These are phyloP conservation scores for Microhierax caerulescens DNA, from an alignment of 2,797 vertebrate species.

Conservation along the genomic window DNA sequence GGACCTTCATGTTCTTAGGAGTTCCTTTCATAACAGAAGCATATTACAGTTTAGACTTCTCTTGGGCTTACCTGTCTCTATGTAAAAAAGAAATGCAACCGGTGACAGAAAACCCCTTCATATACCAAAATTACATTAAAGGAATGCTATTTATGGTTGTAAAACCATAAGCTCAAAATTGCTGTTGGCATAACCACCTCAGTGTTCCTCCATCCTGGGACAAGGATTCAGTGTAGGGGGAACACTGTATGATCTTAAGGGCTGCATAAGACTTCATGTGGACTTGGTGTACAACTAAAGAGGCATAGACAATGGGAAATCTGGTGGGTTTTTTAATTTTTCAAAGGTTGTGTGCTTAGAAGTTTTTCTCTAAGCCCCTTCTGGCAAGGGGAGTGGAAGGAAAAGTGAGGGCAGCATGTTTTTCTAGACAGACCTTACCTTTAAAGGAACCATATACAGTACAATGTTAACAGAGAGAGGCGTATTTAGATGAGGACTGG, in stretches of 20 bases:
- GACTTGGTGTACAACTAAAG: neutral
- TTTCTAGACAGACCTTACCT: neutral
- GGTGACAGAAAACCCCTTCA: conserved; percentile 10
- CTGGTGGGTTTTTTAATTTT: neutral
- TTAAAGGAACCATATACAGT: neutral
- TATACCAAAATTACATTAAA: conserved; percentile 1
- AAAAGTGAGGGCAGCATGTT: neutral
- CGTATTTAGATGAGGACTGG: neutral
- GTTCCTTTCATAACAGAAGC: conserved; percentile 16
- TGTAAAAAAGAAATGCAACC: neutral
- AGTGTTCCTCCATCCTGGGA: neutral
- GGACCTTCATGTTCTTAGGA: neutral
- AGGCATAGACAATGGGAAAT: neutral
- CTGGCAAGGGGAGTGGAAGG: neutral
- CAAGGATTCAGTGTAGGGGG: neutral
- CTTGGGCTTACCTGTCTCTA: conserved; percentile 1
- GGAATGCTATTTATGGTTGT: conserved; percentile 13
- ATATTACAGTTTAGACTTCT: neutral
- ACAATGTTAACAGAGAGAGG: neutral
- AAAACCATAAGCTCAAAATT: conserved; percentile 39
- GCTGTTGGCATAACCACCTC: neutral
- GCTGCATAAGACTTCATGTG: neutral
- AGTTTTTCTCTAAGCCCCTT: neutral
- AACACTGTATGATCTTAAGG: neutral
- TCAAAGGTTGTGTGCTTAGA: neutral